Evolutionary conservation across 2,113 vertebrate species (phyloP).

Genomic region (Oophaga pumilio): DNA sequence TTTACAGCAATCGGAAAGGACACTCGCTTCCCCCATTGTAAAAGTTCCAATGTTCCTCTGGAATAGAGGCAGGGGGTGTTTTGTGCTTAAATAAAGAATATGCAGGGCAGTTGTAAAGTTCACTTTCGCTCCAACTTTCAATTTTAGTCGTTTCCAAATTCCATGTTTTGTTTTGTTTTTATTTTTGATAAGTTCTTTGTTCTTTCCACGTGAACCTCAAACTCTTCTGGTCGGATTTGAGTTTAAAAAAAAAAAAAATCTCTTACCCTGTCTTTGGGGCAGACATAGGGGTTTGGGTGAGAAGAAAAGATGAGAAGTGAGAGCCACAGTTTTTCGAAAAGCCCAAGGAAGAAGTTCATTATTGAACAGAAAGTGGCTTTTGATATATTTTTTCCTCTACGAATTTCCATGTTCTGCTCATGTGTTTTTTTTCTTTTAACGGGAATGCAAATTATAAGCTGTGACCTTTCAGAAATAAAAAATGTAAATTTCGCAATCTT

Average conservation of each 20-base stretch:
- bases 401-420: constrained; percentile 12
- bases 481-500: constrained; percentile 34
- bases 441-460: constrained; percentile 35
- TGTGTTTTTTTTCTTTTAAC: not conserved
- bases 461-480: constrained; percentile 23
- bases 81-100: constrained; percentile 59
- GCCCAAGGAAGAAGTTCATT: constrained; percentile 30
- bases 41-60: constrained; percentile 52
- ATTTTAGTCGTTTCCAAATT: not conserved
- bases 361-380: constrained; percentile 8
- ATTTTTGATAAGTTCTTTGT: not conserved
- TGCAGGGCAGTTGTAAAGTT: constrained; percentile 50
- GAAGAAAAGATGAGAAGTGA: constrained; percentile 18
- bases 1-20: constrained; percentile 57
- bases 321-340: constrained; percentile 29
- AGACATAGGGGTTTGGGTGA: constrained; percentile 22
- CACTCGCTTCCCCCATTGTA: constrained; percentile 48
- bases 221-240: not conserved
- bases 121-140: constrained; percentile 14
- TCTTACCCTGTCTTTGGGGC: constrained; percentile 25
- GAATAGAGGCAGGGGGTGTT: constrained; percentile 43
- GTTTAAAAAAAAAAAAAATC: constrained; percentile 16
- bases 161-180: not conserved
- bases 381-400: not conserved
- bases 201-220: not conserved